Evolutionary conservation across 2,113 vertebrate species (phyloP).

Genomic region (Chrysemys picta): DNA sequence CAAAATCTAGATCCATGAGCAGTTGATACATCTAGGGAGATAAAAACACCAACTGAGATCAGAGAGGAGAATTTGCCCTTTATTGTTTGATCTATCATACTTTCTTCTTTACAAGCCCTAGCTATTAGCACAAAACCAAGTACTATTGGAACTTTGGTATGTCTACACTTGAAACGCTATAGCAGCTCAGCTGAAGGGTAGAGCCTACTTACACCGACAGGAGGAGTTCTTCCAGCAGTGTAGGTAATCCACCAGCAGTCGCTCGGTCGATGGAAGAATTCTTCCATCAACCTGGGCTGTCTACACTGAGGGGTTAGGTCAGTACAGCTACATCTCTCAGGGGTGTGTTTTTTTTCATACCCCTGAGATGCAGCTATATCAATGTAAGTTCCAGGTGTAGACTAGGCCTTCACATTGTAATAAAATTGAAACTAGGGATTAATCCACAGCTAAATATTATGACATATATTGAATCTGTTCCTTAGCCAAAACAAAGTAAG

Average conservation of each 20-base stretch:
- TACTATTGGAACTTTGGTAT: not conserved
- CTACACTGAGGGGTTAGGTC: not conserved
- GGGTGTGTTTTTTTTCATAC: not conserved
- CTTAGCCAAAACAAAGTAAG: not conserved
- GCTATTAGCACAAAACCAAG: not conserved
- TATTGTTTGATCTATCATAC: not conserved
- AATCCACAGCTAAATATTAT: not conserved
- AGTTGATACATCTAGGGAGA: rapidly evolving
- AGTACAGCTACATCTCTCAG: not conserved
- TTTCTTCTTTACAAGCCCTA: not conserved
- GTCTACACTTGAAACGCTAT: not conserved
- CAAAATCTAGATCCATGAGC: not conserved
- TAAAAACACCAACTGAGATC: not conserved
- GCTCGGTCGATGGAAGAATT: not conserved
- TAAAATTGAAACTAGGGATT: not conserved
- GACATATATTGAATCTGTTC: not conserved
- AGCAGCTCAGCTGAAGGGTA: not conserved
- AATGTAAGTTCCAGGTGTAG: not conserved
- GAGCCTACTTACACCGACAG: not conserved
- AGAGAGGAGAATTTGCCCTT: not conserved
- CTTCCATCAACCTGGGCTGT: not conserved
- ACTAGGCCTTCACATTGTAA: not conserved
- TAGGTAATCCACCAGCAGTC: not conserved
- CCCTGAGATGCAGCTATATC: not conserved
- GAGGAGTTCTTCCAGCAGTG: not conserved